Evolutionary conservation across 2,113 vertebrate species (phyloP), one percentile per base, ranked within the genome.

Genomic region (Rousettus leschenaultii): DNA sequence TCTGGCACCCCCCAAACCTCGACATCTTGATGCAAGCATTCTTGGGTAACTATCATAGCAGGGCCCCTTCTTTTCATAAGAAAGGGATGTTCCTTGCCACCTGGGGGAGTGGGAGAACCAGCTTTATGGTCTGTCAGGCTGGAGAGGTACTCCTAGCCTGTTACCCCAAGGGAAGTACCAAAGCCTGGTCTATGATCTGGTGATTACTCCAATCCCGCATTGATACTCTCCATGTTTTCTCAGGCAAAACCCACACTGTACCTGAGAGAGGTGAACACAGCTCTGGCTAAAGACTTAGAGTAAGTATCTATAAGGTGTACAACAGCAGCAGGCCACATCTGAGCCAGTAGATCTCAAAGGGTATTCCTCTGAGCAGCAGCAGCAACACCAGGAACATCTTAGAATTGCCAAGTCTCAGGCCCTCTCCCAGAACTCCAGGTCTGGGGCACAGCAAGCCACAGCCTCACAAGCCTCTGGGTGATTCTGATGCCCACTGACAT

Each of bases 401-500:
- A 79, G 77, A 82, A 30, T 93, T 0, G 2, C 57, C 11, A 1
- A 5, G 19, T 74, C 28, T 38, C 14, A 5, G 65, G 45, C 14
- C 66, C 8, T 22, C 0, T 10, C 53, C 51, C 73, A 70, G 78
- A 63, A 51, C 2, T 70, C 21, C 5, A 0, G 16, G 40, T 3
- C 0, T 4, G 4, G 1, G 9, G 35, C 35, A 43, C 75, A 53
- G 53, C 6, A 33, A 35, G 35, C 28, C 28, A 5, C 28, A n/a
- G 21, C 30, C 15, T 73, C 19, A 5, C 7, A 28, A 5, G 24
- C 43, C 7, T 73, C 51, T 0, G 0, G 3, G 35, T 40, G 19
- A 26, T 11, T 38, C 16, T 26, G 33, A 43, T 21, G 18, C 26
- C 24, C 21, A 8, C 24, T 7, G 65, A 35, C 11, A 1, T 14